Evolutionary conservation across 2,888 invertebrate species (phyloP).

Genomic region (Marasmarcha lunaedactyla): DNA sequence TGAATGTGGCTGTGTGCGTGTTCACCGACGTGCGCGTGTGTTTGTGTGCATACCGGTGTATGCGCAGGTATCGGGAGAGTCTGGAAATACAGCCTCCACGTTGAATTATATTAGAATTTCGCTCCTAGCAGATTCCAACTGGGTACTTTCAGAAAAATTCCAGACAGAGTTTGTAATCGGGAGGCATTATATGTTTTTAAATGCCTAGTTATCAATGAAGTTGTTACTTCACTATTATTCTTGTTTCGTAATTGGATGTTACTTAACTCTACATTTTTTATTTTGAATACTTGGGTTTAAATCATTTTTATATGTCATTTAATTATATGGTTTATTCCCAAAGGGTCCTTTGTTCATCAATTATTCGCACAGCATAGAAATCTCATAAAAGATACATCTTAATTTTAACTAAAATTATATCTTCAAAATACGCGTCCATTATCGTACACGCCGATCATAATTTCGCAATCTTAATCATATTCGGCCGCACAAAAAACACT

Average conservation of each 20-base stretch:
- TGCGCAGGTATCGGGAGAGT: constrained; percentile 1
- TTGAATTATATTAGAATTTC: constrained; percentile 37
- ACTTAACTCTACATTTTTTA: too few species aligned
- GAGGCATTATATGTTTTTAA: not conserved
- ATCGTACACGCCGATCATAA: too few species aligned
- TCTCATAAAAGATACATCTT: not conserved
- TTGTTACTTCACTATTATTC: too few species aligned
- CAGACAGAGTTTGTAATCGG: constrained; percentile 1
- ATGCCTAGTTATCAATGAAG: too few species aligned
- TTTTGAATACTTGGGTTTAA: too few species aligned
- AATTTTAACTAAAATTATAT: not conserved
- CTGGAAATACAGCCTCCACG: constrained; percentile 35
- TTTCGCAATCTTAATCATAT: too few species aligned
- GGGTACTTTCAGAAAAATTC: constrained; percentile 12
- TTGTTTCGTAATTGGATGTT: too few species aligned
- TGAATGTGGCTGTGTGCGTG: constrained; percentile 14
- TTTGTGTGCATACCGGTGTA: constrained; percentile 38
- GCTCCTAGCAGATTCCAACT: constrained; percentile 54
- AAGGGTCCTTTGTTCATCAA: too few species aligned
- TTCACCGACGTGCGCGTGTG: constrained; percentile 24
- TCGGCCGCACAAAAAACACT: constrained; percentile 24
- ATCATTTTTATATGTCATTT: too few species aligned
- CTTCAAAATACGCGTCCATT: too few species aligned
- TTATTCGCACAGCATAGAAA: too few species aligned
- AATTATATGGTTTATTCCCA: too few species aligned